A percentile compares a stretch with the other conserved stretches of the same genome.
phyloP scores from a whole-genome alignment of 2,797 vertebrate species.

The Diplodus puntazzo region DNA sequence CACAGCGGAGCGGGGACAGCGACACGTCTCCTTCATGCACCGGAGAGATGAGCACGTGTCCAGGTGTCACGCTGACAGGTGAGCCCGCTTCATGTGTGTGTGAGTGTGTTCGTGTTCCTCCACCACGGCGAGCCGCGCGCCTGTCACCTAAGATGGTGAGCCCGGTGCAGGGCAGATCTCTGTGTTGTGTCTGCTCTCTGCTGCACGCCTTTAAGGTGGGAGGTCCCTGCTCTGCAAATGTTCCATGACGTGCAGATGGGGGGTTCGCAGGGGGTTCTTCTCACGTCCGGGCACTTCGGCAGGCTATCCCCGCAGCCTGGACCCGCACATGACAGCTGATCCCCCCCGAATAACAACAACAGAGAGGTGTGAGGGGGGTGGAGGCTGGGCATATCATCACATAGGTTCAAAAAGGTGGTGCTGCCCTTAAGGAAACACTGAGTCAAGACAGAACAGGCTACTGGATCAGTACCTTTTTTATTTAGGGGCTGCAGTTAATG shows the following conservation, averaged over 20 bases:
- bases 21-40: not conserved
- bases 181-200: conserved; percentile 79
- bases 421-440: not conserved
- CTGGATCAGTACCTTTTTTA: not conserved
- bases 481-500: not conserved
- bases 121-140: too few relatives aligned
- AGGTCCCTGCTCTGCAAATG: conserved; percentile 95
- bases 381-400: not conserved
- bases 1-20: conserved; percentile 24
- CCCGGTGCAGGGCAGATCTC: conserved; percentile 61
- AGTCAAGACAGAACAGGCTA: not conserved
- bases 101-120: too few relatives aligned
- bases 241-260: conserved; percentile 95
- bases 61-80: conserved; percentile 27
- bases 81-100: not conserved
- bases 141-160: conserved; percentile 68
- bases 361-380: conserved; percentile 37
- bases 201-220: conserved; percentile 85
- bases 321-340: conserved; percentile 62
- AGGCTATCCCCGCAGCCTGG: conserved; percentile 70
- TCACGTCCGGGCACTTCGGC: conserved; percentile 76
- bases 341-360: conserved; percentile 46
- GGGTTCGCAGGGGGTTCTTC: conserved; percentile 90
- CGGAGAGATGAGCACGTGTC: not conserved
- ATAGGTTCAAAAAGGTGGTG: not conserved